phyloP scores from a whole-genome alignment of 1,140 invertebrate species.

The Hermetia illucens region DNA sequence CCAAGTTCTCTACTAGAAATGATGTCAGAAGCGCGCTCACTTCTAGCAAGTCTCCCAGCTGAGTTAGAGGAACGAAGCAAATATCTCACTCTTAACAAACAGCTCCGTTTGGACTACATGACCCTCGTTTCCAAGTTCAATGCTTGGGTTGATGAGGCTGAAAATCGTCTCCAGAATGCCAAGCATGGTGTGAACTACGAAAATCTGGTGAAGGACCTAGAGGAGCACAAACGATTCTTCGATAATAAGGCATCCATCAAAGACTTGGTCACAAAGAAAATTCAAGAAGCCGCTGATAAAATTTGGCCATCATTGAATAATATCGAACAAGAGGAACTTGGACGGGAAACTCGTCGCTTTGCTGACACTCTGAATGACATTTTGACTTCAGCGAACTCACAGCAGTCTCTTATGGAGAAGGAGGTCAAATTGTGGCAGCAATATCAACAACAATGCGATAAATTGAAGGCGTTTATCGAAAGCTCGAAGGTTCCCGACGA shows the following conservation, averaged over 20 bases:
- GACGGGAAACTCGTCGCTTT: slow-evolving; percentile 60
- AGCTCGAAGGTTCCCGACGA: slow-evolving; percentile 61
- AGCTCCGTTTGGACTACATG: slow-evolving; percentile 58
- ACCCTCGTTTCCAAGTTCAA: slow-evolving; percentile 59
- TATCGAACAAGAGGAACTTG: slow-evolving; percentile 66
- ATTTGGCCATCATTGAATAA: slow-evolving; percentile 71
- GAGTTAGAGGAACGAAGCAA: slow-evolving; percentile 65
- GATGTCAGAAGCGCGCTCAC: slow-evolving; percentile 63
- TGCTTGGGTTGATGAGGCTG: slow-evolving; percentile 74
- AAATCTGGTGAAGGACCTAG: slow-evolving; percentile 63
- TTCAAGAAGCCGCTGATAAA: slow-evolving; percentile 69
- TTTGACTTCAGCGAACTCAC: slow-evolving; percentile 61
- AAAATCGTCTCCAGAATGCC: slow-evolving; percentile 56
- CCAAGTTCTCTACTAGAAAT: slow-evolving; percentile 66
- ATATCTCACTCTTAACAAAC: slow-evolving; percentile 66
- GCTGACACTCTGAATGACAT: slow-evolving; percentile 68
- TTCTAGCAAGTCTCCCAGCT: slow-evolving; percentile 58
- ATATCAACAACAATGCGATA: slow-evolving; percentile 56
- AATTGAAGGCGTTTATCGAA: slow-evolving; percentile 54
- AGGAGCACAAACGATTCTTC: slow-evolving; percentile 77
- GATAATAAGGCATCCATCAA: slow-evolving; percentile 60
- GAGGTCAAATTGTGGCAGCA: slow-evolving; percentile 66
- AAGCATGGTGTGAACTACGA: slow-evolving; percentile 79
- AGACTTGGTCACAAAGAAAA: slow-evolving; percentile 63
- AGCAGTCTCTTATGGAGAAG: slow-evolving; percentile 58